phyloP scores from a whole-genome alignment of 2,113 vertebrate species.

The Elephas maximus region DNA sequence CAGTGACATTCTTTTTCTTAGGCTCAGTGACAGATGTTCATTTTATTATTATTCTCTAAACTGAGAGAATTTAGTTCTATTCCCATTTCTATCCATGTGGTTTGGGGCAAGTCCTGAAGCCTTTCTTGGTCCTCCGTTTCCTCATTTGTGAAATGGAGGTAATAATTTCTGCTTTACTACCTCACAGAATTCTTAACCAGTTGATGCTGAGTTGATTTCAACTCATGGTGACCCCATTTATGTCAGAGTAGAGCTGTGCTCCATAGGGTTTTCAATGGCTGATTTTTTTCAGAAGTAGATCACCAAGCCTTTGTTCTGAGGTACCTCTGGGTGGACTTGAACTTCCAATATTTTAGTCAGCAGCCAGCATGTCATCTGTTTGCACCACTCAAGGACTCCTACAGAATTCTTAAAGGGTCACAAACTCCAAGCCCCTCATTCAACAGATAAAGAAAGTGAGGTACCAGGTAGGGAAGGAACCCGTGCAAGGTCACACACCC shows the following conservation, averaged over 20 bases:
- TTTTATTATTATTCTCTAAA: not conserved
- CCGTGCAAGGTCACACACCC: not conserved
- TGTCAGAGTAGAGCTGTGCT: not conserved
- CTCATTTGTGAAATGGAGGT: not conserved
- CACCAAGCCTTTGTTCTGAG: not conserved
- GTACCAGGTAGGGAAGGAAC: not conserved
- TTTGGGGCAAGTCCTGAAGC: not conserved
- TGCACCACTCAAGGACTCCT: not conserved
- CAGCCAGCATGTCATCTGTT: not conserved
- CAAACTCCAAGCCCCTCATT: not conserved
- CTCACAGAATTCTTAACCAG: not conserved
- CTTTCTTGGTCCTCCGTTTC: not conserved
- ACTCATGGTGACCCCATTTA: not conserved
- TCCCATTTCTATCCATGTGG: not conserved
- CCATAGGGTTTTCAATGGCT: not conserved
- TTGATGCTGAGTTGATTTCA: not conserved
- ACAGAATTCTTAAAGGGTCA: not conserved
- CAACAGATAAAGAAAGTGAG: not conserved
- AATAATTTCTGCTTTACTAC: not conserved
- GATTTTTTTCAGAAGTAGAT: not conserved
- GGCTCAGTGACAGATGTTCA: not conserved
- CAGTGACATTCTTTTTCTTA: not conserved
- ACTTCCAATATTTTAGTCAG: not conserved
- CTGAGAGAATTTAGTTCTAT: not conserved
- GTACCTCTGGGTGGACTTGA: not conserved